These are phyloP conservation scores for Drosophila subpulchrella DNA, from an alignment of 1,140 invertebrate genomes.

Conservation along the genomic window DNA sequence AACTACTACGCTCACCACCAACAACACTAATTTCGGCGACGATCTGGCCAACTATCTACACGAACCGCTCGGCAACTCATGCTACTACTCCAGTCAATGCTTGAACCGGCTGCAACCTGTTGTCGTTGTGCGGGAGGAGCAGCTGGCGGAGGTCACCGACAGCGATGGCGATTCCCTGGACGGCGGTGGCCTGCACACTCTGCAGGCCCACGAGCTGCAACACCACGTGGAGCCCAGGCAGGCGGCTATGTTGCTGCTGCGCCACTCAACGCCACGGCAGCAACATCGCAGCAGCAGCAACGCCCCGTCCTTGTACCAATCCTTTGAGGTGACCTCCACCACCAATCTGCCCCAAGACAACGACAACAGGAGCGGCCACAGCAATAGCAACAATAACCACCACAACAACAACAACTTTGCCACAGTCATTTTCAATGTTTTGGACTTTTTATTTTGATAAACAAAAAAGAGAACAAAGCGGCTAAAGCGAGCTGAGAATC, in stretches of 20 bases:
- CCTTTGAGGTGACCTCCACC: slow-evolving; percentile 43
- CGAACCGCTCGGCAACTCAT: slow-evolving; percentile 56
- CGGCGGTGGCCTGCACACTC: slow-evolving; percentile 47
- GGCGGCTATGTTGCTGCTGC: slow-evolving; percentile 31
- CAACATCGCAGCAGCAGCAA: slow-evolving; percentile 55
- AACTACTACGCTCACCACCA: slow-evolving; percentile 57
- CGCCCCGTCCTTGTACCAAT: slow-evolving; percentile 57
- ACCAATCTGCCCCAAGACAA: background rate
- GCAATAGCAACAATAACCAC: slow-evolving; percentile 36
- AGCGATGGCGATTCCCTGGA: slow-evolving; percentile 62
- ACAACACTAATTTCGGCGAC: slow-evolving; percentile 44
- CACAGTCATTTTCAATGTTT: slow-evolving; percentile 80
- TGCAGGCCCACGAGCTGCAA: slow-evolving; percentile 58
- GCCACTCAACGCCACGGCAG: slow-evolving; percentile 64
- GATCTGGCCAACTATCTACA: slow-evolving; percentile 50
- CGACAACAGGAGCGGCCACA: slow-evolving; percentile 35
- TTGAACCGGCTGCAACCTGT: slow-evolving; percentile 32
- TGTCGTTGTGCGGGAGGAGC: slow-evolving; percentile 15
- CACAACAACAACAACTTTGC: slow-evolving; percentile 69
- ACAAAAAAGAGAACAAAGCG: slow-evolving; percentile 15
- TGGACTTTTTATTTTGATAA: slow-evolving; percentile 76
- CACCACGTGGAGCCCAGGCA: slow-evolving; percentile 58
- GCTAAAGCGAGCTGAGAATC: slow-evolving; percentile 5
- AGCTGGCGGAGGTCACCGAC: slow-evolving; percentile 19
- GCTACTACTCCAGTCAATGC: slow-evolving; percentile 69